phyloP scores from a whole-genome alignment of 2,797 vertebrate species.

The Girardinus metallicus region DNA sequence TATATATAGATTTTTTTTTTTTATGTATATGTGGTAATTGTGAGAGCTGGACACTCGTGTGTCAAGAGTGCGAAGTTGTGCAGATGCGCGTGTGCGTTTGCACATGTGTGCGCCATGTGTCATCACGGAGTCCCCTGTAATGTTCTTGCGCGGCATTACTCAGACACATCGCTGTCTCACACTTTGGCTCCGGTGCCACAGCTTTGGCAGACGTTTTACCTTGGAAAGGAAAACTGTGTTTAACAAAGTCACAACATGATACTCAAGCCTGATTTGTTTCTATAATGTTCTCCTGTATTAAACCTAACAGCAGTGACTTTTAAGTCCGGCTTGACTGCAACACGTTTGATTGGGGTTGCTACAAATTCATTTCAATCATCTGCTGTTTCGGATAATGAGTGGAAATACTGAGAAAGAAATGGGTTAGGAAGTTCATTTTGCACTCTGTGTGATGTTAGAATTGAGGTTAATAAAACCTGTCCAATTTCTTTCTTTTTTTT shows the following conservation, averaged over 20 bases:
- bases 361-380: background rate
- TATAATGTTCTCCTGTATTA: conserved; percentile 1
- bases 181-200: conserved; percentile 4
- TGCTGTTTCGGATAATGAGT: background rate
- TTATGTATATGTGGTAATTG: conserved; percentile 31
- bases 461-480: background rate
- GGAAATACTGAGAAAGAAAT: background rate
- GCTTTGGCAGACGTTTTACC: conserved; percentile 10
- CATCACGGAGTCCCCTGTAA: conserved; percentile 7
- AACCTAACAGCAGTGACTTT: background rate
- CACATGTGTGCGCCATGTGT: conserved; percentile 63
- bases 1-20: conserved; percentile 30
- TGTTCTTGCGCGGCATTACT: background rate
- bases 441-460: background rate
- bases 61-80: conserved; percentile 29
- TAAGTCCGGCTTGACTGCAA: background rate
- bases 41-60: conserved; percentile 36
- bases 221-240: conserved; percentile 19
- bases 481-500: background rate
- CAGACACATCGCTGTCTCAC: conserved; percentile 29
- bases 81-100: conserved; percentile 28
- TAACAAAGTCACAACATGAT: background rate
- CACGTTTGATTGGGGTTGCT: background rate
- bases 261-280: conserved; percentile 5
- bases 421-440: background rate